Base-by-base conservation (phyloP, 2,888 invertebrate species). In the Monoplex corrugatus region DNA sequence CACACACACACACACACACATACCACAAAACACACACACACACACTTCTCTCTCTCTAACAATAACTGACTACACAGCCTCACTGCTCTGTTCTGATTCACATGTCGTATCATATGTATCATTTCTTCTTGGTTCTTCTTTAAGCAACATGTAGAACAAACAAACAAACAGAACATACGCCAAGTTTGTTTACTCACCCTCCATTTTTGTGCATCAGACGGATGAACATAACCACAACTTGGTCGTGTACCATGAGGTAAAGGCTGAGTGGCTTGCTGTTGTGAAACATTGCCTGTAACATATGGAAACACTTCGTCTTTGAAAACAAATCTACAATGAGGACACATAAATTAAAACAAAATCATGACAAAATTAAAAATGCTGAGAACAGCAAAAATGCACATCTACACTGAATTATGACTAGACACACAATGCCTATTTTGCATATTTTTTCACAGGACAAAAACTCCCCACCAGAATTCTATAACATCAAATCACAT, bases 191-290 rank as follows among this genome's bases (percentile, higher is more conserved):
- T n/a, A 90, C 91, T 90, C 68, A 91, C 91, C 91, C 89, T 89
- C 91, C 91, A 91, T 44, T 90, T 91, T 63, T 90, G 89, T 32
- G 90, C 91, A 88, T 91, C 91, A 28, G 90, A 86, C 13, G 88
- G 90, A 38, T 91, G 91, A 5, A 91, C 90, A 84, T 91, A 91
- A 32, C 91, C 91, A 89, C 91, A 91, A 23, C 89, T 72, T 35
- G 91, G 91, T 68, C 90, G 86, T 2, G 89, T 86, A 43, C 91
- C 91, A 10, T 89, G 90, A n/a, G 89, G 91, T 68, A 91, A 50
- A 16, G 82, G 88, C 57, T 87, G 87, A 16, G 68, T 78, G 3
- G 78, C 75, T 28, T 83, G 83, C 35, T 88, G 88, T 32, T 88
- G 88, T 3, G 35, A 63, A 16, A 88, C 88, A 40, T 68, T 83